These are phyloP conservation scores for Montipora cactus DNA, from an alignment of 64 coral and sea anemone genomes.

Conservation along the genomic window DNA sequence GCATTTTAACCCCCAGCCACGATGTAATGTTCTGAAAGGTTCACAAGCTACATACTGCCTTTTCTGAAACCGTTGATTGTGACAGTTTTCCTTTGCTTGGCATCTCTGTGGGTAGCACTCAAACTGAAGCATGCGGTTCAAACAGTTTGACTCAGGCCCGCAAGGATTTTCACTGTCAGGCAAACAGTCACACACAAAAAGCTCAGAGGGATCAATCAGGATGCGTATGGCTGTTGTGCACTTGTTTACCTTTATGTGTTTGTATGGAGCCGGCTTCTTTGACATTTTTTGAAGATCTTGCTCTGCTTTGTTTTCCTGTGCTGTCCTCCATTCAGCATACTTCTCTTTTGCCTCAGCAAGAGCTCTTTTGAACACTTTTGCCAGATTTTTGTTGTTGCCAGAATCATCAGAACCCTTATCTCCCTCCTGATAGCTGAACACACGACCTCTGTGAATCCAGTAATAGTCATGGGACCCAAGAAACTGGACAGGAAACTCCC, in stretches of 20 bases:
- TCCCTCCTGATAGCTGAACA: constrained; percentile 96
- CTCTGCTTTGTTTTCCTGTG: constrained; percentile 92
- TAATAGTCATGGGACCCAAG: constrained; percentile 96
- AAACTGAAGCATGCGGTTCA: constrained; percentile 96
- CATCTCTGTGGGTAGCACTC: constrained; percentile 87
- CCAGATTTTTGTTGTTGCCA: constrained; percentile 90
- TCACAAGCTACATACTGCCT: constrained; percentile 89
- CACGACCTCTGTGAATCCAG: constrained; percentile 98
- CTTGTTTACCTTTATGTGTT: constrained; percentile 95
- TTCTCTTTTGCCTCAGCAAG: constrained; percentile 96
- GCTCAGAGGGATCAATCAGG: constrained; percentile 78
- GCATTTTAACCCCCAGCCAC: constrained; percentile 91
- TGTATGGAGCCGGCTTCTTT: constrained; percentile 96
- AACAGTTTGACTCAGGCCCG: constrained; percentile 91
- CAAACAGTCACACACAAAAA: constrained; percentile 87
- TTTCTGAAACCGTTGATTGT: constrained; percentile 95
- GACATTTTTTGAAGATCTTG: constrained; percentile 92
- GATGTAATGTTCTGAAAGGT: constrained; percentile 70
- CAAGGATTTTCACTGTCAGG: constrained; percentile 70
- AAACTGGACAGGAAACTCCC: constrained; percentile 97
- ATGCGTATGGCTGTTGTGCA: constrained; percentile 94
- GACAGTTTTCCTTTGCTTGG: constrained; percentile 87
- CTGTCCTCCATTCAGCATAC: constrained; percentile 95
- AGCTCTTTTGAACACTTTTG: constrained; percentile 93
- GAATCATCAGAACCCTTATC: constrained; percentile 92